Conservation (phyloP, 1,140 invertebrate genomes). For the Helicoverpa armigera region DNA sequence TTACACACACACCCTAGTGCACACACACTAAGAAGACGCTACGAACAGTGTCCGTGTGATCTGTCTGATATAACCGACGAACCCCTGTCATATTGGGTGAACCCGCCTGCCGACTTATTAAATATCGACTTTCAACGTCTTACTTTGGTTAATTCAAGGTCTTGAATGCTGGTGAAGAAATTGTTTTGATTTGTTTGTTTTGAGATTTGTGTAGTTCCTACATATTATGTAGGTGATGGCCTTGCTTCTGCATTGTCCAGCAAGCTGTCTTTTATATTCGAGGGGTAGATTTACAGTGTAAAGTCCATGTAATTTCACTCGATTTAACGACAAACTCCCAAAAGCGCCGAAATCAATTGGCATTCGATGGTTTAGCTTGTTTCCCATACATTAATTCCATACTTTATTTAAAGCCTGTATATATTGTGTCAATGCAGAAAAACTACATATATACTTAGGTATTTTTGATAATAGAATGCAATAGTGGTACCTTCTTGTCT, state of each 20-base stretch:
- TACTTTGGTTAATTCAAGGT: slow-evolving; percentile 14
- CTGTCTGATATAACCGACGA: slow-evolving; percentile 50
- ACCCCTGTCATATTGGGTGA: slow-evolving; percentile 46
- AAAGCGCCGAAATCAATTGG: neutral
- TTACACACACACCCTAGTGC: slow-evolving; percentile 61
- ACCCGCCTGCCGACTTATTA: slow-evolving; percentile 13
- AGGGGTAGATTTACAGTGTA: too few relatives aligned
- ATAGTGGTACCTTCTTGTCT: too few relatives aligned
- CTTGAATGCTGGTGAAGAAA: neutral
- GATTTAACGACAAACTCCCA: neutral
- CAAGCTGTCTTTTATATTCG: too few relatives aligned
- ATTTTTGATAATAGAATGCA: too few relatives aligned
- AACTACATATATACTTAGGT: too few relatives aligned
- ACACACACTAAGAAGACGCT: slow-evolving; percentile 41
- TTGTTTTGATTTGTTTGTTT: neutral
- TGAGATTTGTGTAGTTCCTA: neutral
- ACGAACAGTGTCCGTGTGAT: slow-evolving; percentile 63
- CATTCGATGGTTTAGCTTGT: neutral
- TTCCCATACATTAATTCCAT: neutral
- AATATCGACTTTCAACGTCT: slow-evolving; percentile 1
- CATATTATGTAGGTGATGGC: neutral
- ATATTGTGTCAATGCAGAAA: too few relatives aligned
- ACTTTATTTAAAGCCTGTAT: too few relatives aligned
- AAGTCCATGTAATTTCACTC: neutral
- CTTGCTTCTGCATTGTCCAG: neutral